Evolutionary conservation across 2,113 vertebrate genomes (phyloP).

Genomic region (Xiphophorus couchianus): DNA sequence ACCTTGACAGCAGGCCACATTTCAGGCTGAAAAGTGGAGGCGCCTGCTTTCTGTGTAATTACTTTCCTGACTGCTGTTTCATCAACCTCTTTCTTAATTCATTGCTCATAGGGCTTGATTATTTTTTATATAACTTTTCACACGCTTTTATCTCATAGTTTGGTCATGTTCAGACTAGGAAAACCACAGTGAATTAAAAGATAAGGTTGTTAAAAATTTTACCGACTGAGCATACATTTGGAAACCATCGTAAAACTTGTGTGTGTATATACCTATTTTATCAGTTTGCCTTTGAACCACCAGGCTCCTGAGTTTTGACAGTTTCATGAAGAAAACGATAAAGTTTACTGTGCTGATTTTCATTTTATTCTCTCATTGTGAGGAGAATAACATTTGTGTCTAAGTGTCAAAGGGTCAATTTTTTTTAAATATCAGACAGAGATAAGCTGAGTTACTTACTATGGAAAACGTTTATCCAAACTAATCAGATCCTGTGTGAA

Average conservation of each 20-base stretch:
- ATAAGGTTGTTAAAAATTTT: neutral
- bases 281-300: neutral
- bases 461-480: too few species aligned
- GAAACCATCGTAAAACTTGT: neutral
- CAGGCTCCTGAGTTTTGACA: too few species aligned
- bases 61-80: neutral
- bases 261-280: neutral
- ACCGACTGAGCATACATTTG: neutral
- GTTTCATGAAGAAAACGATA: too few species aligned
- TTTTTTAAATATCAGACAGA: too few species aligned
- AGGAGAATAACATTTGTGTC: too few species aligned
- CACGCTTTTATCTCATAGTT: neutral
- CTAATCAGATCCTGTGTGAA: too few species aligned
- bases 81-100: neutral
- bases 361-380: too few species aligned
- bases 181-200: neutral
- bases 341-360: too few species aligned
- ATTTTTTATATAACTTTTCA: neutral
- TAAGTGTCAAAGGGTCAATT: too few species aligned
- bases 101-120: neutral
- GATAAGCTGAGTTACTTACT: too few species aligned
- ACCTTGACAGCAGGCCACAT: constrained; percentile 32
- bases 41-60: neutral
- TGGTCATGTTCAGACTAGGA: neutral
- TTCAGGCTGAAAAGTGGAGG: neutral